Evolutionary conservation across 2,888 invertebrate genomes (phyloP).

Genomic region (Arge pagana): DNA sequence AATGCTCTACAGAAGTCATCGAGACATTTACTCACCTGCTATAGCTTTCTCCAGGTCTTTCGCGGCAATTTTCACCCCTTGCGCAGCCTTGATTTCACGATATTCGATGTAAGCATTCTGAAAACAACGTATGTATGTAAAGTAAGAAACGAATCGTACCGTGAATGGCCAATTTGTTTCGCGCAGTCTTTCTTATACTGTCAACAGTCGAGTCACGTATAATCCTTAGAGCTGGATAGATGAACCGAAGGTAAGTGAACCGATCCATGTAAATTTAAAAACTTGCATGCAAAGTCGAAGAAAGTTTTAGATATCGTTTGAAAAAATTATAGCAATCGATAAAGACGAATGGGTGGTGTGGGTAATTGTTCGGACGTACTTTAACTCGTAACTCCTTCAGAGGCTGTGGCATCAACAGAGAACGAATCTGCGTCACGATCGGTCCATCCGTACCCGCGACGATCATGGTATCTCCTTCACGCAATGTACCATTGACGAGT

Average conservation of each 20-base stretch:
- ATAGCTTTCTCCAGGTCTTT: conserved; percentile 98
- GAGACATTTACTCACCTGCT: conserved; percentile 65
- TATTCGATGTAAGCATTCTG: conserved; percentile 92
- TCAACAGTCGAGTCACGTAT: not conserved
- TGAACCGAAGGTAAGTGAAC: not conserved
- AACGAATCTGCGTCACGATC: conserved; percentile 95
- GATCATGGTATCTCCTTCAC: conserved; percentile 92
- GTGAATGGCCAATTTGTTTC: not conserved
- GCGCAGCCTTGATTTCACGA: conserved; percentile 93
- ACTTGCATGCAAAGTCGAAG: no score
- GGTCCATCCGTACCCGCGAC: conserved; percentile 98
- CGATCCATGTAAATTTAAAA: not conserved
- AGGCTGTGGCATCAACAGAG: conserved; percentile 96
- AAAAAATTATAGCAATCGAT: not conserved
- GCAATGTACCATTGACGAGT: conserved; percentile 92
- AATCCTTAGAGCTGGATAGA: not conserved
- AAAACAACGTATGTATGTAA: conserved; percentile 34
- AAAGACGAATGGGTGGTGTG: conserved; percentile 3
- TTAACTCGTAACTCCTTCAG: conserved; percentile 97
- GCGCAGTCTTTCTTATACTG: not conserved
- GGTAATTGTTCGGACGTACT: conserved; percentile 60
- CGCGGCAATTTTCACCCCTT: conserved; percentile 97
- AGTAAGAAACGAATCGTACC: not conserved
- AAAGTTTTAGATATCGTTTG: no score
- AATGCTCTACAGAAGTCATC: conserved; percentile 4